Evolutionary conservation across 2,113 vertebrate genomes (phyloP), one percentile per base, ranked within the genome.

Genomic region (Condylura cristata): DNA sequence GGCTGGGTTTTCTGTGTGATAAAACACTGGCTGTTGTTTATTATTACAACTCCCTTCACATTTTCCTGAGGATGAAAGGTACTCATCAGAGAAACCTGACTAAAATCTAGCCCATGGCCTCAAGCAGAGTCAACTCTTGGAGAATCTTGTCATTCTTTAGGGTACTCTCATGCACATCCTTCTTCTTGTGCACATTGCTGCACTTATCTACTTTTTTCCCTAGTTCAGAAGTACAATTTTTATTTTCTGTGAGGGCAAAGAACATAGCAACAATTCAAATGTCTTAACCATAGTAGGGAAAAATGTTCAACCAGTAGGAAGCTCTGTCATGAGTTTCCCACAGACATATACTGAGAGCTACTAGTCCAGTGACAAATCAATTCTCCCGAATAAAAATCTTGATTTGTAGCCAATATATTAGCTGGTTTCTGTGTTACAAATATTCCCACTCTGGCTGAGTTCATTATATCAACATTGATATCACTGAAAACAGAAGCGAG

Each of bases 21-120:
- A 48, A 93, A 81, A 75, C 66, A 34, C 37, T 37, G 71, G 48
- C 78, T 85, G 24, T 83, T 91, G 90, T 88, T 95, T 92, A 48
- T 85, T 93, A 44, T 87, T 78, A 39, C 44, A 91, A 72, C 84
- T 85, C 68, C 74, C 51, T 53, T 32, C 63, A 72, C 41, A 5
- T 86, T 76, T 96, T 93, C 96, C 93, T 86, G 92, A 84, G 74
- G 81, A 68, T 70, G 56, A 81, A 92, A 86, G n/a, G 5, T 58
- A 0, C 58, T 65, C 61, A 22, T 39, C 32, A 4, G 37, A 75
- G 87, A 93, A 80, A 63, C 37, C 39, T 87, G 75, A 46, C 41
- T 68, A 26, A 86, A 61, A 91, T 75, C 68, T 58, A 75, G 37
- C 24, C 41, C 26, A 92, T 66, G 37, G 6, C 60, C 87, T 91